Evolutionary conservation across 2,113 vertebrate genomes (phyloP).

Genomic region (Dasyprocta punctata): DNA sequence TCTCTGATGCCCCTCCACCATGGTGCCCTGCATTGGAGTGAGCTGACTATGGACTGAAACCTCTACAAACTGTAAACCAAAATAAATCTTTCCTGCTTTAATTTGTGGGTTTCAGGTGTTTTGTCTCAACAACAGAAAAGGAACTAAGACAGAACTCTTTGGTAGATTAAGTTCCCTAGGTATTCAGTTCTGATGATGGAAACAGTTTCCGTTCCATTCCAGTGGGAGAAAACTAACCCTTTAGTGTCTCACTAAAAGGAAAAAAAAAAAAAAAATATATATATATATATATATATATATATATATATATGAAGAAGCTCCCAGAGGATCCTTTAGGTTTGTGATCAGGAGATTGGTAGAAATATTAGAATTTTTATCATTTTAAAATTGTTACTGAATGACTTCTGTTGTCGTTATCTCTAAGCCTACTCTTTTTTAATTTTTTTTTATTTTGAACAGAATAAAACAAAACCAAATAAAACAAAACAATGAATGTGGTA

Average conservation of each 20-base stretch:
- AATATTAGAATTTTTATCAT: not conserved
- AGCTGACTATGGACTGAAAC: not conserved
- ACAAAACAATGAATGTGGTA: too few species aligned
- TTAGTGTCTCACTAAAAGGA: not conserved
- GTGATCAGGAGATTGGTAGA: not conserved
- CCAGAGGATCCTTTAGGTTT: not conserved
- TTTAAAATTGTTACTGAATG: not conserved
- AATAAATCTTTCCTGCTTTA: not conserved
- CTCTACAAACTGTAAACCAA: not conserved
- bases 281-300: too few species aligned
- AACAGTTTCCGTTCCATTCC: not conserved
- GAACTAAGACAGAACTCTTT: not conserved
- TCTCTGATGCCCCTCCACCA: not conserved
- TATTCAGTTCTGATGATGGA: not conserved
- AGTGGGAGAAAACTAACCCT: not conserved
- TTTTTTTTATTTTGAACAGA: too few species aligned
- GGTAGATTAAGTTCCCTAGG: not conserved
- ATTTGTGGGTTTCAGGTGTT: not conserved
- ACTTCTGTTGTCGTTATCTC: not conserved
- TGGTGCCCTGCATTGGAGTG: not conserved
- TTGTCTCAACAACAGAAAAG: not conserved
- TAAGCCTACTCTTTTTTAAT: not conserved
- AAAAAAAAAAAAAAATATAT: too few species aligned
- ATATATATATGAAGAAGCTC: not conserved
- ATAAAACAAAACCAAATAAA: too few species aligned